A percentile compares a stretch with the other conserved stretches of the same genome.
phyloP scores from a whole-genome alignment of 2,888 invertebrate genomes.

The Drosophila sordidula region DNA sequence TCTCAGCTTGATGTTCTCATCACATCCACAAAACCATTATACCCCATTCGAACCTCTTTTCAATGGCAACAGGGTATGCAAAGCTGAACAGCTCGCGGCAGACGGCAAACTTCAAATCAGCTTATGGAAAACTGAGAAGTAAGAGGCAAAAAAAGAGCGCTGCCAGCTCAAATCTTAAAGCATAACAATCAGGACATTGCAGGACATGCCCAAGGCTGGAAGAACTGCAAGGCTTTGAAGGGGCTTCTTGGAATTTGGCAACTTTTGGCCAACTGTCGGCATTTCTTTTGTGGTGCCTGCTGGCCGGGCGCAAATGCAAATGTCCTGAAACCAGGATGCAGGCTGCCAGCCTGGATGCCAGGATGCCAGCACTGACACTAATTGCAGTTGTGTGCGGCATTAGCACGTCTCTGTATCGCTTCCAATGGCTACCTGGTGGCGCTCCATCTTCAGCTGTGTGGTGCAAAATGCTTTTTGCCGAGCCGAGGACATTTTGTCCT shows the following conservation, averaged over 20 bases:
- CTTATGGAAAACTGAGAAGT: slow-evolving; percentile 59
- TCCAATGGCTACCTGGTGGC: slow-evolving; percentile 33
- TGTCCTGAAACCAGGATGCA: slow-evolving; percentile 38
- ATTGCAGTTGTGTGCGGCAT: slow-evolving; percentile 79
- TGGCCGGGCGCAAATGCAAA: slow-evolving; percentile 52
- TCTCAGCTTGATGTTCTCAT: too few relatives aligned
- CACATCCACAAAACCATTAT: neutral
- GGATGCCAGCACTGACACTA: slow-evolving; percentile 70
- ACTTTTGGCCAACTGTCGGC: slow-evolving; percentile 34
- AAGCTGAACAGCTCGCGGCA: slow-evolving; percentile 25
- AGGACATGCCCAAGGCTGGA: neutral
- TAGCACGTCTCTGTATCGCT: slow-evolving; percentile 68
- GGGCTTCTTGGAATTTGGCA: slow-evolving; percentile 15
- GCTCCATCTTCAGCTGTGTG: slow-evolving; percentile 8
- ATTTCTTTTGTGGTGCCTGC: slow-evolving; percentile 64
- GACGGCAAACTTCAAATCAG: slow-evolving; percentile 66
- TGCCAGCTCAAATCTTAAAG: slow-evolving; percentile 42
- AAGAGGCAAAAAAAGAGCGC: slow-evolving; percentile 15
- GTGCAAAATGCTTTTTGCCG: slow-evolving; percentile 56
- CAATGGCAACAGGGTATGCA: neutral
- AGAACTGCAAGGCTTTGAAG: neutral
- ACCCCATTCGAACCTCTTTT: neutral
- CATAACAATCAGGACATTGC: slow-evolving; percentile 19
- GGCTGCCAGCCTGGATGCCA: slow-evolving; percentile 15
- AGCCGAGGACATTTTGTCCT: slow-evolving; percentile 34